Percentiles rank a stretch among this genome's conserved stretches.
These are phyloP conservation scores for Heliornis fulica DNA, from an alignment of 2,113 vertebrate species.

Conservation along the genomic window DNA sequence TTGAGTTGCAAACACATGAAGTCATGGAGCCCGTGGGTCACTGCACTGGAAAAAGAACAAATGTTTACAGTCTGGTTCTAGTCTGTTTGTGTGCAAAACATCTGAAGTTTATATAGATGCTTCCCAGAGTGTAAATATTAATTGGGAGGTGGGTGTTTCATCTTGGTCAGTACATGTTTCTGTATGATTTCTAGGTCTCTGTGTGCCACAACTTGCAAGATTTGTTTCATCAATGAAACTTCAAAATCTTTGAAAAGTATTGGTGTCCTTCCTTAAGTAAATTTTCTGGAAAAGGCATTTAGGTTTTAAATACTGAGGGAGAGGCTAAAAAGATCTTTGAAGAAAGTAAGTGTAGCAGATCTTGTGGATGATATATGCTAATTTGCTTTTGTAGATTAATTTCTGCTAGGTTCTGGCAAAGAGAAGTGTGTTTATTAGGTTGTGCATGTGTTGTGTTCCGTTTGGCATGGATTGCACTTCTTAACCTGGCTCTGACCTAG, in stretches of 20 bases:
- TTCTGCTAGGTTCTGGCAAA: neutral
- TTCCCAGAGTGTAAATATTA: constrained; percentile 31
- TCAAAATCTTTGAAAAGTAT: neutral
- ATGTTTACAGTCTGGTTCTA: constrained; percentile 63
- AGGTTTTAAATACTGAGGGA: neutral
- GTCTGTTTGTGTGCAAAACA: constrained; percentile 37
- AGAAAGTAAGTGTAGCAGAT: neutral
- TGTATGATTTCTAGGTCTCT: neutral
- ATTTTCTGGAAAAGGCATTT: neutral
- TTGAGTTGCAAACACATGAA: constrained; percentile 52
- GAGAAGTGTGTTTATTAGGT: neutral
- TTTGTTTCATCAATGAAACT: neutral
- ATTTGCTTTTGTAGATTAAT: neutral
- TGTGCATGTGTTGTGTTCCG: neutral
- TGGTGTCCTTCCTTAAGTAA: neutral
- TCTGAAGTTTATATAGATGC: constrained; percentile 46
- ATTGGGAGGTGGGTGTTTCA: neutral
- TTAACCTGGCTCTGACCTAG: neutral
- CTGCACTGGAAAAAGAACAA: constrained; percentile 35
- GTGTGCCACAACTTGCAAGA: neutral
- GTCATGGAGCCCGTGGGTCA: constrained; percentile 64
- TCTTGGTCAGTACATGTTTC: neutral
- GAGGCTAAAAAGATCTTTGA: neutral
- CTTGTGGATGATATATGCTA: neutral
- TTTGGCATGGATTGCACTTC: neutral